Evolutionary conservation across 1,140 invertebrate genomes (phyloP).

Genomic region (Drosophila arizonae): DNA sequence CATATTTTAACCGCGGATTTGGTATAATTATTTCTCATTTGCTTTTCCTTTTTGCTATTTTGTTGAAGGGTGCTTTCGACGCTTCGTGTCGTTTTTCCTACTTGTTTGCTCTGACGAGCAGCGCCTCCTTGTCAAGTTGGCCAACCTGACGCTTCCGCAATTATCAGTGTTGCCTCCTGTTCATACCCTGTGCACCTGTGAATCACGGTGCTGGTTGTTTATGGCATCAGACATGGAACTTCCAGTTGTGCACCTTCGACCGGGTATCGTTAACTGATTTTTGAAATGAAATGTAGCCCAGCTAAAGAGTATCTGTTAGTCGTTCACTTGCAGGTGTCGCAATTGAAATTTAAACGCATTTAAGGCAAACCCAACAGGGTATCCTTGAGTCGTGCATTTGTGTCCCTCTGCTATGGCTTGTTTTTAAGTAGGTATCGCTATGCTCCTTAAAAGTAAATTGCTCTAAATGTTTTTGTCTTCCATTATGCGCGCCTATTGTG

Average conservation of each 20-base stretch:
- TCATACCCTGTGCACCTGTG: background rate
- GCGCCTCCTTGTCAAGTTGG: constrained; percentile 72
- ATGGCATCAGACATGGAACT: background rate
- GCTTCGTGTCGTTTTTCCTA: constrained; percentile 35
- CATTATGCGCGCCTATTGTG: constrained; percentile 72
- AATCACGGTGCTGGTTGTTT: background rate
- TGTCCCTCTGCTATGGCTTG: background rate
- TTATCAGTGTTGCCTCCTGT: constrained; percentile 59
- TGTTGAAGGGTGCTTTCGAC: constrained; percentile 54
- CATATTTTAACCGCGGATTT: constrained; percentile 73
- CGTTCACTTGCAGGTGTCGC: too few species aligned
- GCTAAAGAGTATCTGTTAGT: background rate
- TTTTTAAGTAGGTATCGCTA: constrained; percentile 65
- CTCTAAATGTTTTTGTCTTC: constrained; percentile 65
- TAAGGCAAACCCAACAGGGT: background rate
- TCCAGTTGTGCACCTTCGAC: too few species aligned
- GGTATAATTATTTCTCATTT: constrained; percentile 76
- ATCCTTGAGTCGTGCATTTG: background rate
- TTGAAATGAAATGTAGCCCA: too few species aligned
- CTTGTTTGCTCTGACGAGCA: constrained; percentile 52
- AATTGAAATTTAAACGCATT: too few species aligned
- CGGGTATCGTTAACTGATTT: too few species aligned
- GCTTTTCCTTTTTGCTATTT: constrained; percentile 59
- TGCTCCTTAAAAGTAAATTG: constrained; percentile 65
- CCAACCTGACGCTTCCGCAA: constrained; percentile 74